Evolutionary conservation across 2,113 vertebrate genomes (phyloP).

Genomic region (Percina caprodes): DNA sequence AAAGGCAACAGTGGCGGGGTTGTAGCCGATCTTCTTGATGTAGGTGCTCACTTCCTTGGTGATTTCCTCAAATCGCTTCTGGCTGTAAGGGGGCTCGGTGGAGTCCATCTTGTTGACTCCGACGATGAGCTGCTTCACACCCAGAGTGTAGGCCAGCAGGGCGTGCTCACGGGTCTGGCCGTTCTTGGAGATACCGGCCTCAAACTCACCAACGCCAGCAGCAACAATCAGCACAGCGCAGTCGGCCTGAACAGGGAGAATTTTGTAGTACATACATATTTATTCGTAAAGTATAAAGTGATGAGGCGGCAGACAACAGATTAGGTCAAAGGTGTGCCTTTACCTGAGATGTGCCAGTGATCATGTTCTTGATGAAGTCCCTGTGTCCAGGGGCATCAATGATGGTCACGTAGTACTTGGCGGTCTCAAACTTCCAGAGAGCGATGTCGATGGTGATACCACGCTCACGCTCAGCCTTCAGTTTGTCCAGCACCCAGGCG

Average conservation of each 20-base stretch:
- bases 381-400: conserved; percentile 87
- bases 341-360: conserved; percentile 88
- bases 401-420: conserved; percentile 86
- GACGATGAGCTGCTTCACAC: conserved; percentile 87
- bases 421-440: conserved; percentile 88
- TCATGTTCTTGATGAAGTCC: conserved; percentile 92
- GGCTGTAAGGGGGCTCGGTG: conserved; percentile 86
- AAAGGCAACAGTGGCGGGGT: conserved; percentile 82
- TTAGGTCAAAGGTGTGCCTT: background rate
- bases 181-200: conserved; percentile 89
- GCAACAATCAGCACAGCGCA: conserved; percentile 87
- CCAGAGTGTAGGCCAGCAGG: conserved; percentile 85
- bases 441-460: conserved; percentile 89
- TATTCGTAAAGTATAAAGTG: background rate
- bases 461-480: conserved; percentile 87
- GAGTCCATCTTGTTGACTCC: conserved; percentile 89
- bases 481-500: conserved; percentile 88
- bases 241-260: conserved; percentile 77
- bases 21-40: conserved; percentile 89
- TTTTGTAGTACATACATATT: background rate
- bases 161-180: conserved; percentile 88
- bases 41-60: conserved; percentile 86
- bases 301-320: background rate
- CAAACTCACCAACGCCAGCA: conserved; percentile 86
- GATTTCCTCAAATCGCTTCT: conserved; percentile 85